A percentile compares a stretch with the other conserved stretches of the same genome.
phyloP scores from a whole-genome alignment of 2,797 vertebrate species.

The Loriculus beryllinus region DNA sequence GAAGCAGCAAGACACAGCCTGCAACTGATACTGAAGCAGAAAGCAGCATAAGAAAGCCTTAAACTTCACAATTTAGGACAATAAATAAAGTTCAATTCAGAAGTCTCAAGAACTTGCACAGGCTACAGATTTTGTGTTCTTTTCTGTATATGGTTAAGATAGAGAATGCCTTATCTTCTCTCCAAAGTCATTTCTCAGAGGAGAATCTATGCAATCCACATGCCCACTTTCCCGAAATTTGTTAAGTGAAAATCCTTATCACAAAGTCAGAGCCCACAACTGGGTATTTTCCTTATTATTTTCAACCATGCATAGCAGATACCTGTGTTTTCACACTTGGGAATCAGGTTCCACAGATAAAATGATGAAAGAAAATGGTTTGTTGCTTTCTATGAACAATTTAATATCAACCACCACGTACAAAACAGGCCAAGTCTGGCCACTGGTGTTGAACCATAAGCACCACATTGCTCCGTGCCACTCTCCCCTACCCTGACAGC shows the following conservation, averaged over 20 bases:
- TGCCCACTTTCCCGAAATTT: background rate
- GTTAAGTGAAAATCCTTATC: background rate
- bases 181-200: background rate
- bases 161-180: background rate
- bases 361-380: background rate
- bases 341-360: background rate
- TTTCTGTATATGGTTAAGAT: accelerated
- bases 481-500: background rate
- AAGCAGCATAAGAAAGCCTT: background rate
- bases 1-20: background rate
- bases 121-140: background rate
- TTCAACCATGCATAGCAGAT: background rate
- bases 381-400: background rate
- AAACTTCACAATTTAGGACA: background rate
- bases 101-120: background rate
- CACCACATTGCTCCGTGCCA: background rate
- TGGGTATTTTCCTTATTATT: background rate
- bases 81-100: background rate
- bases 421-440: background rate
- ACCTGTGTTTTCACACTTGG: background rate
- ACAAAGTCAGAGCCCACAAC: background rate
- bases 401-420: background rate
- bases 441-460: background rate
- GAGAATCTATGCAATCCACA: background rate
- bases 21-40: background rate